A percentile compares a stretch with the other conserved stretches of the same genome.
phyloP scores from a whole-genome alignment of 2,888 invertebrate species.

The Caenorhabditis sinica region DNA sequence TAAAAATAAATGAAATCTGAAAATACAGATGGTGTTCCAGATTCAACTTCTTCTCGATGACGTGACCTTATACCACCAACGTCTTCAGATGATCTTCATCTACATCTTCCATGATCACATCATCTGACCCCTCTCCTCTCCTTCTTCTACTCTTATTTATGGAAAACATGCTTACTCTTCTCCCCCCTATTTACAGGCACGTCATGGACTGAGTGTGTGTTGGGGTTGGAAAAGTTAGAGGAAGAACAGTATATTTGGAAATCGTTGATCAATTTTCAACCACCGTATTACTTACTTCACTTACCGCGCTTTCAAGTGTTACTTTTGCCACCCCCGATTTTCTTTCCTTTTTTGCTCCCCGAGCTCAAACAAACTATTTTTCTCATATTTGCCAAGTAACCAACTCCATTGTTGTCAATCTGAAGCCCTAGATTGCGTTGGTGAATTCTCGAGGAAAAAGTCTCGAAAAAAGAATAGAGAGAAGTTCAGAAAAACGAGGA shows the following conservation, averaged over 20 bases:
- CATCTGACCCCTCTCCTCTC: constrained; percentile 44
- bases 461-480: background rate
- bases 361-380: constrained; percentile 30
- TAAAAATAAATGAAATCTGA: background rate
- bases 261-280: constrained; percentile 25
- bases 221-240: constrained; percentile 16
- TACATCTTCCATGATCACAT: constrained; percentile 36
- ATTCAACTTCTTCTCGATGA: constrained; percentile 13
- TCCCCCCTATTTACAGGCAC: constrained; percentile 37
- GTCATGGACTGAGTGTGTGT: constrained; percentile 19
- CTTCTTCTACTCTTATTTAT: constrained; percentile 30
- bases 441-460: background rate
- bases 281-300: background rate
- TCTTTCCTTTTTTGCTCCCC: background rate
- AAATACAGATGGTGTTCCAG: constrained; percentile 26
- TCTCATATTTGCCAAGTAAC: background rate
- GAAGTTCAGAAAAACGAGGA: background rate
- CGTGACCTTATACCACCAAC: constrained; percentile 22
- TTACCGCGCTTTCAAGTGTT: constrained; percentile 22
- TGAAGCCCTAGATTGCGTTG: constrained; percentile 12
- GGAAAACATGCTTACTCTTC: constrained; percentile 46
- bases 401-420: background rate
- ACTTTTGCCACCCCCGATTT: constrained; percentile 6
- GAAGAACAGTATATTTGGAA: constrained; percentile 38
- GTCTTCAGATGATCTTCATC: constrained; percentile 31